These are phyloP conservation scores for Platycheirus rosarum DNA, from an alignment of 2,888 invertebrate species.

Conservation along the genomic window DNA sequence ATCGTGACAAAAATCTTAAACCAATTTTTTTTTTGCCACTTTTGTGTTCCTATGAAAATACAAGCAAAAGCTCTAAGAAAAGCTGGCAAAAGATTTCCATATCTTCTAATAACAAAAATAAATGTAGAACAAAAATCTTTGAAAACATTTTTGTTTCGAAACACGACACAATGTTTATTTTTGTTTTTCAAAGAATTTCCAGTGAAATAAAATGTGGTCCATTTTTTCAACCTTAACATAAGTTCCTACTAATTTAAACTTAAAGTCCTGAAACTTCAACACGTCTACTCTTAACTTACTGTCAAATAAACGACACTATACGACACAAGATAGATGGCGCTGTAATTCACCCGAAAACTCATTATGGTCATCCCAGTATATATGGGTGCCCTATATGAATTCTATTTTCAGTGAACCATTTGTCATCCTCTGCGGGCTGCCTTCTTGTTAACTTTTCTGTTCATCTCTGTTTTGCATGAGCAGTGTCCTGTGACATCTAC, in stretches of 20 bases:
- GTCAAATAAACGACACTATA: background rate
- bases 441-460: conserved; percentile 9
- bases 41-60: too few species aligned
- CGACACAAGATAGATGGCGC: background rate
- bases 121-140: too few species aligned
- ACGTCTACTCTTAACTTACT: background rate
- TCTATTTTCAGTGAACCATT: conserved; percentile 6
- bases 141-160: too few species aligned
- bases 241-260: background rate
- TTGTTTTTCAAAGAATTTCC: too few species aligned
- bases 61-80: too few species aligned
- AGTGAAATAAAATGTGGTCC: too few species aligned
- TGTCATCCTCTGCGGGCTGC: conserved; percentile 2
- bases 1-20: too few species aligned
- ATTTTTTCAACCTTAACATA: too few species aligned
- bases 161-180: too few species aligned
- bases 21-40: too few species aligned
- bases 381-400: background rate
- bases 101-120: too few species aligned
- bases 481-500: conserved; percentile 31
- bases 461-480: conserved; percentile 22
- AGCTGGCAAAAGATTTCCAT: too few species aligned
- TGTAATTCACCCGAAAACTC: background rate
- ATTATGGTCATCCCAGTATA: background rate
- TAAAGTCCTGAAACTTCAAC: background rate